Percentiles rank a stretch among this genome's conserved stretches.
These are phyloP conservation scores for Parnassius apollo DNA, from an alignment of 2,888 invertebrate genomes.

Conservation along the genomic window DNA sequence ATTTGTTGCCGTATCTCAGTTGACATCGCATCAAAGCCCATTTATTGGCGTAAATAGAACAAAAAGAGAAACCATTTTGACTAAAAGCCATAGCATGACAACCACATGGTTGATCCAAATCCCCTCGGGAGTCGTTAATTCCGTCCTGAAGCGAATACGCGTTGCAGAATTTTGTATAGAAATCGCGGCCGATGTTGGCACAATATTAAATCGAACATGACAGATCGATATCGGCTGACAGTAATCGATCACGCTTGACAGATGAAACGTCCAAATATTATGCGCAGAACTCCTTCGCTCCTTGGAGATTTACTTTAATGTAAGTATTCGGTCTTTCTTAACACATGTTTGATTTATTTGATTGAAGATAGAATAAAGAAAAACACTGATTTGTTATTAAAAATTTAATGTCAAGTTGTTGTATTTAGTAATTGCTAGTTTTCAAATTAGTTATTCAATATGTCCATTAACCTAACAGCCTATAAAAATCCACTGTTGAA, in stretches of 20 bases:
- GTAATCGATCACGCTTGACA: conserved; percentile 46
- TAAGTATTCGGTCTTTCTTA: no score
- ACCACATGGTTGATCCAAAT: no score
- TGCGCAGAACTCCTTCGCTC: conserved; percentile 19
- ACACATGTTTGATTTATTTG: no score
- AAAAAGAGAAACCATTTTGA: neutral
- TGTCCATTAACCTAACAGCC: no score
- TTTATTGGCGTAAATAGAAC: neutral
- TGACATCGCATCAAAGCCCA: no score
- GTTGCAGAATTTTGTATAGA: neutral
- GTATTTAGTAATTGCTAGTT: no score
- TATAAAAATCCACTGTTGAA: no score
- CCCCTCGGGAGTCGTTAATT: neutral
- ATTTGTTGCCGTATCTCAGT: no score
- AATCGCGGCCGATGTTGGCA: neutral
- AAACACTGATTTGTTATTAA: no score
- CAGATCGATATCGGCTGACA: conserved; percentile 27
- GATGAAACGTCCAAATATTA: conserved; percentile 54
- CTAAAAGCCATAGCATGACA: neutral
- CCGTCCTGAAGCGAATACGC: neutral
- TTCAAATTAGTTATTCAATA: no score
- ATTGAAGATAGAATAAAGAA: no score
- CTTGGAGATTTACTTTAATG: neutral
- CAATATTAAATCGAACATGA: conserved; percentile 7
- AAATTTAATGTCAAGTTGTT: no score